A percentile compares a stretch with the other conserved stretches of the same genome.
phyloP scores from a whole-genome alignment of 1,140 invertebrate genomes.

The Caerostris extrusa region DNA sequence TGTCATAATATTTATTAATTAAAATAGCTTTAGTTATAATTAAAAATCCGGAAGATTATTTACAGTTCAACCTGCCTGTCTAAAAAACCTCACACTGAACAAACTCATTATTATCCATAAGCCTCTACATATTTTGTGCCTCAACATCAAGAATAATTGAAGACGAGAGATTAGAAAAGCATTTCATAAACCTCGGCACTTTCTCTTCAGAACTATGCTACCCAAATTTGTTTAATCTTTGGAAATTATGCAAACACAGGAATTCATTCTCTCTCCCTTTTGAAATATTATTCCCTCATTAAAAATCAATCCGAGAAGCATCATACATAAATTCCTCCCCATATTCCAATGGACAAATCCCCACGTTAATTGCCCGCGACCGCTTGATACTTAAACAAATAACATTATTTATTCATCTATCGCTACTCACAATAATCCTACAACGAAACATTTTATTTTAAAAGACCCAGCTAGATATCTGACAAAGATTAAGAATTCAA shows the following conservation, averaged over 20 bases:
- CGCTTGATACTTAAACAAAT: slow-evolving; percentile 28
- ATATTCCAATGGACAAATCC: neutral
- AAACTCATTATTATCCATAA: neutral
- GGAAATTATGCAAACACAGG: neutral
- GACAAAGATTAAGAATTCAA: slow-evolving; percentile 26
- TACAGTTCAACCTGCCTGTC: too few relatives aligned
- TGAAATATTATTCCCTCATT: neutral
- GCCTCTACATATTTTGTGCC: neutral
- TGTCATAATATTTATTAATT: too few relatives aligned
- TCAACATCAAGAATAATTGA: neutral
- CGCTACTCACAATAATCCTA: neutral
- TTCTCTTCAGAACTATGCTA: neutral
- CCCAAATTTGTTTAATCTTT: slow-evolving; percentile 1
- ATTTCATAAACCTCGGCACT: neutral
- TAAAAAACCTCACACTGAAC: too few relatives aligned
- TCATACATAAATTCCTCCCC: neutral
- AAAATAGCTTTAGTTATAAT: too few relatives aligned
- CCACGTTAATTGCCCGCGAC: neutral
- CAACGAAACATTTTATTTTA: neutral
- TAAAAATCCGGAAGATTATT: too few relatives aligned
- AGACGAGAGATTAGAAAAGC: neutral
- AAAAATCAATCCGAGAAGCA: slow-evolving; percentile 4
- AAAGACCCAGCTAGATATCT: neutral
- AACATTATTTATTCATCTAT: slow-evolving; percentile 22
- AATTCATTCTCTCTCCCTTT: neutral